Conservation (phyloP, 2,797 vertebrate genomes). For the Lithobates pipiens region DNA sequence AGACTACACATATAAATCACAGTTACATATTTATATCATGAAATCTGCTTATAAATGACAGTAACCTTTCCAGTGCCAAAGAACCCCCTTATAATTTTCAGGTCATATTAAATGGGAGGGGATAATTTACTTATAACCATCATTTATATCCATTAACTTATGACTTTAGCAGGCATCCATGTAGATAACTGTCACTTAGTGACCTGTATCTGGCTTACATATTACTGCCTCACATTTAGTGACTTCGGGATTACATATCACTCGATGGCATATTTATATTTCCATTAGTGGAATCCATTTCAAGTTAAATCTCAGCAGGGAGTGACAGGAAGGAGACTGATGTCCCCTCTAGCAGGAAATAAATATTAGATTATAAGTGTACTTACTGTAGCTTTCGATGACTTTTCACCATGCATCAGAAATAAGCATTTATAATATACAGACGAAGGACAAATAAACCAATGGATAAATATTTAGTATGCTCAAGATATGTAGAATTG, state of each 20-base stretch:
- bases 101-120: neutral
- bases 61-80: neutral
- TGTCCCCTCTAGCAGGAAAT: slow-evolving; percentile 41
- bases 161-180: neutral
- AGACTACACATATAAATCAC: neutral
- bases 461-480: slow-evolving; percentile 11
- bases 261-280: slow-evolving; percentile 33
- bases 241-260: slow-evolving; percentile 8
- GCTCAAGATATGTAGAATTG: slow-evolving; percentile 11
- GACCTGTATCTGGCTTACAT: slow-evolving; percentile 38
- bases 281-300: slow-evolving; percentile 46
- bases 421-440: slow-evolving; percentile 2
- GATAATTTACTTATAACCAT: neutral
- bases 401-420: neutral
- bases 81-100: neutral
- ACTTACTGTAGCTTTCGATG: neutral
- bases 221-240: slow-evolving; percentile 17
- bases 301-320: slow-evolving; percentile 21
- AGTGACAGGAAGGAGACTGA: slow-evolving; percentile 32
- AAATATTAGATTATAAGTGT: slow-evolving; percentile 45
- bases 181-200: slow-evolving; percentile 35
- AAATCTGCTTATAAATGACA: neutral
- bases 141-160: slow-evolving; percentile 17
- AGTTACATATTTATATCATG: neutral
- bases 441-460: slow-evolving; percentile 1